Base-by-base conservation (phyloP, 1,140 invertebrate genomes). In the Cotesia chilonis region DNA sequence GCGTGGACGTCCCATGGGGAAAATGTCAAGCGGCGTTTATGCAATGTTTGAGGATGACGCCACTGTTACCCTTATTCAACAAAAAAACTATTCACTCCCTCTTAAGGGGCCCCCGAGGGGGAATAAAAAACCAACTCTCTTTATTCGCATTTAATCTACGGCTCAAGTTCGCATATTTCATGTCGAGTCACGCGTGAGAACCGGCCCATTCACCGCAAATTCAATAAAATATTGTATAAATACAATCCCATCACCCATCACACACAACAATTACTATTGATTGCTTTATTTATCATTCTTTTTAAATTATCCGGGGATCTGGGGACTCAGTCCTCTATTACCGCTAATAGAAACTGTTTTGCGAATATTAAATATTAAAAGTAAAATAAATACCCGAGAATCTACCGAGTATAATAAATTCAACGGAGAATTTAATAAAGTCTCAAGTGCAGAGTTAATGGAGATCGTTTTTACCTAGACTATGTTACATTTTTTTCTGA, bases 1-100 rank as follows among this genome's bases (percentile, higher is more conserved):
- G 37, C 10, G 41, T 36, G 65, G 55, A 64, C 47, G 14, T 51
- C 61, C 74, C 66, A 14, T 68, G 57, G 75, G 75, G 76, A 76
- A 77, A 80, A 77, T 75, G 74, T 80, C 78, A 80, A 35, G 10
- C 75, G 74, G 75, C 72, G 71, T 74, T 60, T 75, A 28, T 74
- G 71, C 78, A 75, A 70, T 78, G 75, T 80, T 80, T 77, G 75
- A 79, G 72, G 75, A 80, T 74, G 77, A 80, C 72, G 77, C 68
- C 64, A 66, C 72, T 74, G 75, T 78, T 76, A 75, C 76, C 78
- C 78, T 78, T 79, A 69, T 74, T n/a, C n/a, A 10, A 57, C 36
- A 78, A 80, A 78, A 47, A 79, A 74, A 79, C 71, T 60, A 74
- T 71, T 74, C 76, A 71, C 76, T 76, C 78, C 73, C 69, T 28